Percentiles rank a stretch among this genome's conserved stretches.
phyloP scores from a whole-genome alignment of 2,888 invertebrate genomes.

The Synergus japonicus region DNA sequence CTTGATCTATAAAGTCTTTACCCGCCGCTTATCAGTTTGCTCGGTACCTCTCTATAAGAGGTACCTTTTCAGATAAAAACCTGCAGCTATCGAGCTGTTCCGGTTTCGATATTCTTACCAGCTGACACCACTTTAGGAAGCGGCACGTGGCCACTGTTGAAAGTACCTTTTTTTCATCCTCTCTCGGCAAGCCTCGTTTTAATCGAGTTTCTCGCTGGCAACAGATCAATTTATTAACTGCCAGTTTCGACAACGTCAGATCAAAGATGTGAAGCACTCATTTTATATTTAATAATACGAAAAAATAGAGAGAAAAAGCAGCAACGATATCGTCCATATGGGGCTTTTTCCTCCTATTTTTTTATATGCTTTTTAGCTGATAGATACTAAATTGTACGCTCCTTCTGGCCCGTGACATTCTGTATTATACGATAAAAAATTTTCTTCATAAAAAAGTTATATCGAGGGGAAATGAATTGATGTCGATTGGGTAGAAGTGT shows the following conservation, averaged over 20 bases:
- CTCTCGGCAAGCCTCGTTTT: neutral
- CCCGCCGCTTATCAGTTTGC: conserved; percentile 16
- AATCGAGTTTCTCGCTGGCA: conserved; percentile 9
- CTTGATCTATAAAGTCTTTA: neutral
- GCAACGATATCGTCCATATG: conserved; percentile 11
- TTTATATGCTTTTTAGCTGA: neutral
- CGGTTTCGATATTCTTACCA: conserved; percentile 35
- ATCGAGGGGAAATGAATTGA: neutral
- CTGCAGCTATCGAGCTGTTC: conserved; percentile 2
- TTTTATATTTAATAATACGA: neutral
- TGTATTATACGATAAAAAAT: neutral
- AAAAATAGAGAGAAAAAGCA: neutral
- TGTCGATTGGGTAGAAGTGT: conserved; percentile 15
- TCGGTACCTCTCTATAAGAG: neutral
- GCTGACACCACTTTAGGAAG: conserved; percentile 25
- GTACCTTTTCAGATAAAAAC: conserved; percentile 30
- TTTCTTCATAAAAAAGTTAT: neutral
- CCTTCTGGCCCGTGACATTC: neutral
- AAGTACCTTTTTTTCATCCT: conserved; percentile 4
- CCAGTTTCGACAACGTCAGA: neutral
- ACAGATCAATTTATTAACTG: conserved; percentile 26
- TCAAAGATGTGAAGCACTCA: neutral
- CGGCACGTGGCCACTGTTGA: conserved; percentile 29
- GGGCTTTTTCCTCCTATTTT: neutral
- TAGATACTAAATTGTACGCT: neutral